A percentile compares a stretch with the other conserved stretches of the same genome.
phyloP scores from a whole-genome alignment of 2,113 vertebrate genomes.

The Gnathonemus echidnorhynchus region DNA sequence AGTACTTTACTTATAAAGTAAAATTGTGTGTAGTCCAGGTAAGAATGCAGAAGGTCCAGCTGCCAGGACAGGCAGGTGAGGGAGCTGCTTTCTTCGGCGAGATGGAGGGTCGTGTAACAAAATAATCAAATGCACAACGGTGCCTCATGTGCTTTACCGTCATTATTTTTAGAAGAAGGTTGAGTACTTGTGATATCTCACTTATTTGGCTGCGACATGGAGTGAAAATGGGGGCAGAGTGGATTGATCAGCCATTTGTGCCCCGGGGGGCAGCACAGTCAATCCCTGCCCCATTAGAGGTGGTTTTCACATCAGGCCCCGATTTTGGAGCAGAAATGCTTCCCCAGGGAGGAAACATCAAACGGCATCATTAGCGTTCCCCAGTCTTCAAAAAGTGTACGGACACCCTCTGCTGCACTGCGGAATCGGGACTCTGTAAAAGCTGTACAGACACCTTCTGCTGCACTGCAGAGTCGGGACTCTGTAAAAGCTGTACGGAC shows the following conservation, averaged over 20 bases:
- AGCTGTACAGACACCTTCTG: background rate
- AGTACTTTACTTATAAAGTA: background rate
- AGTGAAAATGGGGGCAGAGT: background rate
- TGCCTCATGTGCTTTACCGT: background rate
- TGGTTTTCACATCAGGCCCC: conserved; percentile 19
- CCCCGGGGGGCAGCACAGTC: conserved; percentile 25
- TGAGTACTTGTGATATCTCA: background rate
- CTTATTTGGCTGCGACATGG: background rate
- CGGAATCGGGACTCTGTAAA: background rate
- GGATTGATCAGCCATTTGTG: conserved; percentile 18
- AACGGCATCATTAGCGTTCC: conserved; percentile 38
- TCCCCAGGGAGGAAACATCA: conserved; percentile 36
- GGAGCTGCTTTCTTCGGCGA: background rate
- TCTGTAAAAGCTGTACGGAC: no score
- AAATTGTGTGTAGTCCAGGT: background rate
- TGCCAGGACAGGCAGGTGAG: background rate
- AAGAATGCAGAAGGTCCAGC: background rate
- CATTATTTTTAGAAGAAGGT: background rate
- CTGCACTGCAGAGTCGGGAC: background rate
- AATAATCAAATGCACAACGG: background rate
- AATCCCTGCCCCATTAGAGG: conserved; percentile 36
- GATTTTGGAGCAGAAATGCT: conserved; percentile 24
- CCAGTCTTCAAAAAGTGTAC: background rate
- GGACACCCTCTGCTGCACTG: no score
- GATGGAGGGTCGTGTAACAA: background rate